Evolutionary conservation across 2,797 vertebrate genomes (phyloP).

Genomic region (Xenopus petersii): DNA sequence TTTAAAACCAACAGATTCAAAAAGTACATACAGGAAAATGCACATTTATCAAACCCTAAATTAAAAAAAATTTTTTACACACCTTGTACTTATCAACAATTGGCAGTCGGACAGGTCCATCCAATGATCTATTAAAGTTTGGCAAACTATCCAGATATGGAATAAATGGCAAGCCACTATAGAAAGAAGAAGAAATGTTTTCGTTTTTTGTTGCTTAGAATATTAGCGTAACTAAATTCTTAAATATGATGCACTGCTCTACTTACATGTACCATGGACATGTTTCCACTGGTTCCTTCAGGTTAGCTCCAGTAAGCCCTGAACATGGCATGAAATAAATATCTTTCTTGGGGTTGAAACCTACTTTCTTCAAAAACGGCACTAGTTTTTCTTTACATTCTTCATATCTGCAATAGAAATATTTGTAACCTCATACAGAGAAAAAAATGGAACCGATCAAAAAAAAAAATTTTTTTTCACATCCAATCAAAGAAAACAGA

Average conservation of each 20-base stretch:
- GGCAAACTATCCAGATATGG: conserved; percentile 96
- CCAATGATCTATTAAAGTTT: conserved; percentile 88
- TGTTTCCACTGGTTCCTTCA: conserved; percentile 88
- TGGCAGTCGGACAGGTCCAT: conserved; percentile 93
- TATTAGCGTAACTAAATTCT: neutral
- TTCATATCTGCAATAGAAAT: conserved; percentile 77
- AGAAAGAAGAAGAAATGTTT: conserved; percentile 41
- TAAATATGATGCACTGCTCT: neutral
- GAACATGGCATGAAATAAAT: conserved; percentile 98
- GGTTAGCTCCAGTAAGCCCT: conserved; percentile 91
- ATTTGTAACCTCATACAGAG: too few relatives aligned
- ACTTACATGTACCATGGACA: conserved; percentile 95
- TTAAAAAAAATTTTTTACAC: neutral
- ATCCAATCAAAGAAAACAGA: too few relatives aligned
- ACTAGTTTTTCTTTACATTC: conserved; percentile 98
- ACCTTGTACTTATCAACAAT: conserved; percentile 99
- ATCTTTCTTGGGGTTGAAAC: conserved; percentile 97
- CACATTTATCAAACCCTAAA: neutral
- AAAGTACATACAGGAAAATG: too few relatives aligned
- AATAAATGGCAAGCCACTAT: conserved; percentile 95
- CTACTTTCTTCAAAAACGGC: conserved; percentile 98
- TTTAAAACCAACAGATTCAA: too few relatives aligned
- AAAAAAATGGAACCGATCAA: too few relatives aligned
- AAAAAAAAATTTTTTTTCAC: too few relatives aligned
- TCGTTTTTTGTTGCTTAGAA: neutral